A percentile compares a stretch with the other conserved stretches of the same genome.
Conservation (phyloP, 2,888 invertebrate genomes). For the Parnassius glacialis region DNA sequence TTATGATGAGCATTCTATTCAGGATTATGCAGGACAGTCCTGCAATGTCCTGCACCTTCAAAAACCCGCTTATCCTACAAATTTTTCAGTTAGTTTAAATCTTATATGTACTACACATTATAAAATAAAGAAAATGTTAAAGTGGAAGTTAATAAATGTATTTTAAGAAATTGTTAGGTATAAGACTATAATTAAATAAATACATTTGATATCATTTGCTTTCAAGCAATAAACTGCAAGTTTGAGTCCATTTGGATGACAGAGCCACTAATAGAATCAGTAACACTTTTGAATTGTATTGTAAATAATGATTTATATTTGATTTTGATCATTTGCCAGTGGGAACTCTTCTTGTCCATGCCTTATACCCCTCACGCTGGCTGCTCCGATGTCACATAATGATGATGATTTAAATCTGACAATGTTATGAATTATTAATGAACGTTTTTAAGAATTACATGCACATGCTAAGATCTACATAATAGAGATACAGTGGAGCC, state of each 20-base stretch:
- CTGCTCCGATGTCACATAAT: constrained; percentile 23
- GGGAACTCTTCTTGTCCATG: constrained; percentile 17
- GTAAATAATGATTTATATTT: background rate
- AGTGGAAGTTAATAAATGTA: too few species aligned
- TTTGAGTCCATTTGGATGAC: background rate
- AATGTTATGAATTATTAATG: constrained; percentile 19
- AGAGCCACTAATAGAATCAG: background rate
- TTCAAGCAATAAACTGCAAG: background rate
- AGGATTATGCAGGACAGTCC: too few species aligned
- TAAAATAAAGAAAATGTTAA: too few species aligned
- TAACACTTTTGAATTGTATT: background rate
- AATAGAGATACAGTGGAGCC: too few species aligned
- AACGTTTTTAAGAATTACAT: constrained; percentile 5
- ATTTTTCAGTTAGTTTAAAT: too few species aligned
- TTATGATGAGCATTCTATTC: too few species aligned
- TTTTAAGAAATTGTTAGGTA: too few species aligned
- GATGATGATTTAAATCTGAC: constrained; percentile 23
- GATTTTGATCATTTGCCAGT: background rate
- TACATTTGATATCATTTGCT: background rate
- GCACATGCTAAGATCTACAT: background rate
- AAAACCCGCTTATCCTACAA: too few species aligned
- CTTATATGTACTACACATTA: too few species aligned
- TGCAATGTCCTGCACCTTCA: too few species aligned
- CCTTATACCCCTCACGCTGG: constrained; percentile 16
- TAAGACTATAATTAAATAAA: too few species aligned